Percentiles rank a stretch among this genome's conserved stretches.
phyloP scores from a whole-genome alignment of 37 sponge, comb jelly and placozoan species.

The Halisarca cf. caerulea region DNA sequence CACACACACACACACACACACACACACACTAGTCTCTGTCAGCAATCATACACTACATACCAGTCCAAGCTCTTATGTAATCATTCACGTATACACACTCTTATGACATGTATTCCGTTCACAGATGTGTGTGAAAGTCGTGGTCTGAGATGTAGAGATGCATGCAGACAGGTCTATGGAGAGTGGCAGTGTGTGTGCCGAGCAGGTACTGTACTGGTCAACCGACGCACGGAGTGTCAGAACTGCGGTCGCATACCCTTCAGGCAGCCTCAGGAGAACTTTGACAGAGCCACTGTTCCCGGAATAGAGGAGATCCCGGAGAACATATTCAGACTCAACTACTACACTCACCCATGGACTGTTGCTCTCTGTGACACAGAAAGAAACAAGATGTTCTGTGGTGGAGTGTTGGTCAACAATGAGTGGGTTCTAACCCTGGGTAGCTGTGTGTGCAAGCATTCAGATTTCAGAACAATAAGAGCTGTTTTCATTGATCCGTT shows the following conservation, averaged over 20 bases:
- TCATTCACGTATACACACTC: neutral
- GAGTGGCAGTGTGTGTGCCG: conserved; percentile 55
- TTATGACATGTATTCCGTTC: too few relatives aligned
- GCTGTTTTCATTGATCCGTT: conserved; percentile 21
- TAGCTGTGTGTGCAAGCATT: neutral
- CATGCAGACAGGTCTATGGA: conserved; percentile 42
- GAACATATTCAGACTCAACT: neutral
- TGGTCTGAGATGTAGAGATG: conserved; percentile 6
- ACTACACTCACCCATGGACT: conserved; percentile 9
- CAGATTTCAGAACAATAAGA: neutral
- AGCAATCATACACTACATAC: neutral
- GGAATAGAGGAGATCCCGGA: neutral
- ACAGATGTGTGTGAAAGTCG: conserved; percentile 6
- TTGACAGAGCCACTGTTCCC: conserved; percentile 9
- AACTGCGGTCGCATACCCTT: neutral
- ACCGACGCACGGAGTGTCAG: neutral
- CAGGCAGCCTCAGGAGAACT: neutral
- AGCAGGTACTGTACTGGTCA: neutral
- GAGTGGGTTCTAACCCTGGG: conserved; percentile 27
- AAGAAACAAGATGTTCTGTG: neutral
- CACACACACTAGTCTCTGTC: too few relatives aligned
- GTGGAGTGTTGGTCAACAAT: neutral
- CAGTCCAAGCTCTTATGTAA: neutral
- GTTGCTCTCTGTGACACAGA: neutral
- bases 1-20: neutral